Percentiles rank a stretch among this genome's conserved stretches.
These are phyloP conservation scores for Julus scanicus DNA, from an alignment of 2,888 invertebrate genomes.

Conservation along the genomic window DNA sequence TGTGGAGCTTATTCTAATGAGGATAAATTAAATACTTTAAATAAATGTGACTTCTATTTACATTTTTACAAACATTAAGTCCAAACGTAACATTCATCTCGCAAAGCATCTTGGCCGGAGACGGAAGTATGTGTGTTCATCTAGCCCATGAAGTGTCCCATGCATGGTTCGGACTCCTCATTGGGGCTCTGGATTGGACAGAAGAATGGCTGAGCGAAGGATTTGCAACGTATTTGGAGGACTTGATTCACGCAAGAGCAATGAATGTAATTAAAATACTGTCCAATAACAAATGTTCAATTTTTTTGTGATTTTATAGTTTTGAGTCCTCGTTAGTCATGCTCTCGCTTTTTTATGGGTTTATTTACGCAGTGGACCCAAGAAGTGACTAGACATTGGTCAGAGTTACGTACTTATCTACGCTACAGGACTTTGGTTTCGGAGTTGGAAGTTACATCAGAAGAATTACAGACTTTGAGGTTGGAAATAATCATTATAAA, in stretches of 20 bases:
- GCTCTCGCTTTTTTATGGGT: neutral
- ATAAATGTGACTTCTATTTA: too few relatives aligned
- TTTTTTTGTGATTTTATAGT: too few relatives aligned
- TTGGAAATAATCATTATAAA: slow-evolving; percentile 56
- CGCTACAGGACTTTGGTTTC: slow-evolving; percentile 61
- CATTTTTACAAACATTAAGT: slow-evolving; percentile 60
- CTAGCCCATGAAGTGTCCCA: slow-evolving; percentile 67
- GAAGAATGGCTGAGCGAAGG: slow-evolving; percentile 69
- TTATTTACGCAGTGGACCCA: slow-evolving; percentile 52
- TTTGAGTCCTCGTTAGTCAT: too few relatives aligned
- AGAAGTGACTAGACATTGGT: slow-evolving; percentile 57
- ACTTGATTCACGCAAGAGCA: slow-evolving; percentile 64
- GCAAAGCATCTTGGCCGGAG: slow-evolving; percentile 64
- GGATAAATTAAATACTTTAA: too few relatives aligned
- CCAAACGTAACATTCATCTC: slow-evolving; percentile 66
- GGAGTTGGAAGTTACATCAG: slow-evolving; percentile 63
- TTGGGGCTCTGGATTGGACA: slow-evolving; percentile 68
- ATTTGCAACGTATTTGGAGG: slow-evolving; percentile 67
- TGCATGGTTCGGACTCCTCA: slow-evolving; percentile 67
- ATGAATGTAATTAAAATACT: slow-evolving; percentile 59
- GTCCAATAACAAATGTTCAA: neutral
- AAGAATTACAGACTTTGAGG: slow-evolving; percentile 65
- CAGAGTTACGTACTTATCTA: slow-evolving; percentile 60
- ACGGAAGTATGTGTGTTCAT: slow-evolving; percentile 63
- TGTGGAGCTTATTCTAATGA: too few relatives aligned